Conservation (phyloP, 2,797 vertebrate genomes). For the Ficedula albicollis region DNA sequence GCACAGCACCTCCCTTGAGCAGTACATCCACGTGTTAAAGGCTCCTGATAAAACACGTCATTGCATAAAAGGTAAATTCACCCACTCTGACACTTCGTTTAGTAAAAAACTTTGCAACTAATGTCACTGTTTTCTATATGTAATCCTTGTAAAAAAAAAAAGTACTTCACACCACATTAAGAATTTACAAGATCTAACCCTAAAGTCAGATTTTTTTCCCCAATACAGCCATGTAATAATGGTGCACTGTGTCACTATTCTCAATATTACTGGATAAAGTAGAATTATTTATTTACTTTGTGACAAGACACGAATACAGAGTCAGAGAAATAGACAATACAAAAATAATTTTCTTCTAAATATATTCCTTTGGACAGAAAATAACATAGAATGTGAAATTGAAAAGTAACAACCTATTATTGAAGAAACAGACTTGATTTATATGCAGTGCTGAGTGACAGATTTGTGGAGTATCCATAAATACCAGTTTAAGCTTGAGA, state of each 20-base stretch:
- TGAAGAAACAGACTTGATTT: background rate
- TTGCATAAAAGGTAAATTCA: background rate
- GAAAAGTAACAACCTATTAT: background rate
- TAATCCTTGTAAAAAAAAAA: background rate
- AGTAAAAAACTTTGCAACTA: background rate
- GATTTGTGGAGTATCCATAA: background rate
- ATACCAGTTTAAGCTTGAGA: background rate
- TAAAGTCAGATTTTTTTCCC: background rate
- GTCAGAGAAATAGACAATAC: background rate
- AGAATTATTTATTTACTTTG: slow-evolving; percentile 3
- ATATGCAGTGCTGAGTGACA: background rate
- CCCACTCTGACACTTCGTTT: background rate
- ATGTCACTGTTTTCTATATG: background rate
- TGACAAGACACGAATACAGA: background rate
- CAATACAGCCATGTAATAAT: background rate
- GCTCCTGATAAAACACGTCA: background rate
- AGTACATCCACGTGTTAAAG: background rate
- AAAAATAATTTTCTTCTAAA: background rate
- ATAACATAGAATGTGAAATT: background rate
- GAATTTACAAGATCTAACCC: background rate
- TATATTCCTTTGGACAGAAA: background rate
- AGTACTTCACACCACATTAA: background rate
- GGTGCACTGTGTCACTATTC: background rate
- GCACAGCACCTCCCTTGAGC: background rate
- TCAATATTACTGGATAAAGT: background rate